Conservation (phyloP, 1,140 invertebrate genomes). For the Brachionus rubens region DNA sequence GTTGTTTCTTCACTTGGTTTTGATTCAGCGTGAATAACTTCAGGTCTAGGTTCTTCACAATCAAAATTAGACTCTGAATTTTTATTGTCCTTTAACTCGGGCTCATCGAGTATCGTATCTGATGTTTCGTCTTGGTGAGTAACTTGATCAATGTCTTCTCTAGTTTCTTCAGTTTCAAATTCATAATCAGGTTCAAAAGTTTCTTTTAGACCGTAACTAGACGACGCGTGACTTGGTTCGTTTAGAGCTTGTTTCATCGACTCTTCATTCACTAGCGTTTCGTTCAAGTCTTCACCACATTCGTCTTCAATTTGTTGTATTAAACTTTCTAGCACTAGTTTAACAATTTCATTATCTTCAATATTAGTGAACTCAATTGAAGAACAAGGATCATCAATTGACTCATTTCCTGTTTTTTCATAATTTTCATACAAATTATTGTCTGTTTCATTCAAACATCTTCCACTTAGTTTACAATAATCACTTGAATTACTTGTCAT, state of each 20-base stretch:
- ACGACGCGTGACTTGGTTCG: too few relatives aligned
- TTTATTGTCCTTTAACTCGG: not conserved
- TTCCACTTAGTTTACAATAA: constrained; percentile 9
- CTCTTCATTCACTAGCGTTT: too few relatives aligned
- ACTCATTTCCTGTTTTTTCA: not conserved
- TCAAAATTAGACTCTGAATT: constrained; percentile 7
- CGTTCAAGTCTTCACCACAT: too few relatives aligned
- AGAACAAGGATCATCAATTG: not conserved
- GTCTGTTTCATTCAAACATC: not conserved
- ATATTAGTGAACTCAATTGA: too few relatives aligned
- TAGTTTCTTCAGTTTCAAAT: not conserved
- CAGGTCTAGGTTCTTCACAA: not conserved
- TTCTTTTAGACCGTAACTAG: not conserved
- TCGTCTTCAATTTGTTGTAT: too few relatives aligned
- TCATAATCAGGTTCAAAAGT: constrained; percentile 1
- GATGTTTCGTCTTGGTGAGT: not conserved
- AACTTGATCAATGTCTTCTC: too few relatives aligned
- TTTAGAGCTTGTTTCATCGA: too few relatives aligned
- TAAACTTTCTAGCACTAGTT: too few relatives aligned
- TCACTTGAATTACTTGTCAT: constrained; percentile 1
- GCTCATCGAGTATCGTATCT: not conserved
- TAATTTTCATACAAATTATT: not conserved
- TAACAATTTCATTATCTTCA: too few relatives aligned
- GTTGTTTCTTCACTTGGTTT: not conserved
- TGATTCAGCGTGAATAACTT: not conserved